Conservation (phyloP, 2,113 vertebrate genomes). For the Chascanopsetta lugubris region DNA sequence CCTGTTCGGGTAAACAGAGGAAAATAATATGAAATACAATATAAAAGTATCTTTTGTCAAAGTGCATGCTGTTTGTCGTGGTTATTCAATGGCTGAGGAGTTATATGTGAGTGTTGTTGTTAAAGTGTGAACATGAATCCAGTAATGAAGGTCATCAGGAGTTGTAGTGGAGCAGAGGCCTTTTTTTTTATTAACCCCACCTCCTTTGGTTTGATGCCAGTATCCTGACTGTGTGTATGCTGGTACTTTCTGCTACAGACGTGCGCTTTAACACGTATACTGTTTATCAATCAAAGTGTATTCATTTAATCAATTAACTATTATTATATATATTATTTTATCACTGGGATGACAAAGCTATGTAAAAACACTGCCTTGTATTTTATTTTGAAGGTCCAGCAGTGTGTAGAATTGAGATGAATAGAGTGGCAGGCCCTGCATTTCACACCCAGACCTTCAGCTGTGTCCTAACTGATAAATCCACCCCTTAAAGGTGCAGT, state of each 20-base stretch:
- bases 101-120: accelerated
- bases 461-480: too few species aligned
- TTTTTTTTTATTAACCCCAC: slow-evolving; percentile 41
- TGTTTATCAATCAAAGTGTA: background rate
- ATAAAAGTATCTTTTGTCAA: too few species aligned
- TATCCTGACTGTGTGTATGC: background rate
- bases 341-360: too few species aligned
- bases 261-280: slow-evolving; percentile 36
- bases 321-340: background rate
- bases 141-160: slow-evolving; percentile 74
- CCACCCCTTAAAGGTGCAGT: too few species aligned
- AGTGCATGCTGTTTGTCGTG: background rate
- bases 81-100: background rate
- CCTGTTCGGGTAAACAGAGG: too few species aligned
- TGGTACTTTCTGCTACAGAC: slow-evolving; percentile 31
- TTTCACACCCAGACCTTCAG: too few species aligned
- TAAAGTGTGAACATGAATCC: background rate
- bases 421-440: too few species aligned
- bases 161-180: slow-evolving; percentile 46
- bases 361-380: background rate
- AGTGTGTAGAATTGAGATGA: too few species aligned
- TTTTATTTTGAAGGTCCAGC: too few species aligned
- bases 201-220: slow-evolving; percentile 65
- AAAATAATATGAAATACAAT: too few species aligned
- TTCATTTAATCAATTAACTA: background rate